Base-by-base conservation (phyloP, 2,888 invertebrate species). In the Aspidiotus destructor region DNA sequence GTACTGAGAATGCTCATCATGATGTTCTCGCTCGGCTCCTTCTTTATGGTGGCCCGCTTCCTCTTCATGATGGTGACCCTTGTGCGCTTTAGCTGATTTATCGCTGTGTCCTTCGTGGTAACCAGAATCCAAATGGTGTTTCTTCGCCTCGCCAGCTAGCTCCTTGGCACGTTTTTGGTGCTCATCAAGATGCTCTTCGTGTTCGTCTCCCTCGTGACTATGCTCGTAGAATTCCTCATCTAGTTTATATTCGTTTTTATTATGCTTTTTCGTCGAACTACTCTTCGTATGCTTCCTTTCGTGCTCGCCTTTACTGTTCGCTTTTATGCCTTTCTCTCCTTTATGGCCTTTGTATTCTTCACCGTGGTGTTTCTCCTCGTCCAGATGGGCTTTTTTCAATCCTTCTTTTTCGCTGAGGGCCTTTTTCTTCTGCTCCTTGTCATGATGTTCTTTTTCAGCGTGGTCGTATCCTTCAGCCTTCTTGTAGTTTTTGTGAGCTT, bases 201-300 rank as follows among this genome's bases (percentile, higher is more conserved):
- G 84, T 75, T 85, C 81, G 0, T 86, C 87, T 62, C 81, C 82
- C 64, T 84, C 82, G 75, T 87, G 84, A 41, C 83, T 82, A 62
- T 86, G 85, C 74, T 88, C 88, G 75, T 87, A 88, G 78, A 87
- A 88, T 73, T 84, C 84, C 73, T 86, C 86, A 74, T 87, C 85
- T 75, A 87, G 87, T 76, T 87, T 86, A 80, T 83, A 88, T 76
- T 88, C 88, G 75, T 88, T 86, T 79, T 87, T 88, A 77, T 84
- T 82, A 77, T 85, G 86, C 1, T 86, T 84, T 74, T 85, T 86
- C 76, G 86, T 86, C 79, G 83, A 87, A 16, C 88, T 87, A 8
- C 83, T 84, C 28, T 86, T 81, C 64, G 85, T 85, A 71, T 85
- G 84, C 0, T 86, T 86, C 75, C 86, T 86, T 76, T 85, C 85